Evolutionary conservation across 2,113 vertebrate species (phyloP).

Genomic region (Psilopogon haemacephalus): DNA sequence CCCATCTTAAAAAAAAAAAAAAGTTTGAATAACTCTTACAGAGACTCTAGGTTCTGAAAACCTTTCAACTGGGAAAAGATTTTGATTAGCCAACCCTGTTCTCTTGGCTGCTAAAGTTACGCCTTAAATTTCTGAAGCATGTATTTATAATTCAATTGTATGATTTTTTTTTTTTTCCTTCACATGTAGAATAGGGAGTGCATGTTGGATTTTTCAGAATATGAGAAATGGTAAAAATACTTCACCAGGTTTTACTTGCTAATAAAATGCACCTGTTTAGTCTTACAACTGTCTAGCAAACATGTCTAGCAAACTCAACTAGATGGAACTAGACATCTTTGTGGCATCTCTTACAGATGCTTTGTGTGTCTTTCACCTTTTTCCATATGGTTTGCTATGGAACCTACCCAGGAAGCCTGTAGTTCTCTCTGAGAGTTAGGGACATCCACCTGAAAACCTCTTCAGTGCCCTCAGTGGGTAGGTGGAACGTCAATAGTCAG

Average conservation of each 20-base stretch:
- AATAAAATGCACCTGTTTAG: background rate
- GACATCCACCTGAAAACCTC: background rate
- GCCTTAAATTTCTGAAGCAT: background rate
- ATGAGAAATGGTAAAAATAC: background rate
- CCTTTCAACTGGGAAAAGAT: background rate
- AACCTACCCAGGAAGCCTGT: background rate
- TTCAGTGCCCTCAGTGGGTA: background rate
- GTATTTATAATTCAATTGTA: background rate
- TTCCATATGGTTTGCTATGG: background rate
- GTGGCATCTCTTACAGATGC: background rate
- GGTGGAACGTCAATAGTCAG: background rate
- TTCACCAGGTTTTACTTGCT: background rate
- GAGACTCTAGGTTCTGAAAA: background rate
- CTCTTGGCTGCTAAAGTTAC: background rate
- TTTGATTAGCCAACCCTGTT: background rate
- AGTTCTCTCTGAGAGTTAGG: background rate
- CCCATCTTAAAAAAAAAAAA: background rate
- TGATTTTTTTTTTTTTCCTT: background rate
- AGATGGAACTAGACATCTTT: background rate
- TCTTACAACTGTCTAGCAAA: background rate
- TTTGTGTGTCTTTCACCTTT: background rate
- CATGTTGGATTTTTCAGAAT: background rate
- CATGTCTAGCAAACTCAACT: background rate
- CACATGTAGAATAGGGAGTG: background rate
- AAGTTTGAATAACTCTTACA: background rate